Percentiles rank a stretch among this genome's conserved stretches.
These are phyloP conservation scores for Phocides pigmalion DNA, from an alignment of 1,140 invertebrate species.

Conservation along the genomic window DNA sequence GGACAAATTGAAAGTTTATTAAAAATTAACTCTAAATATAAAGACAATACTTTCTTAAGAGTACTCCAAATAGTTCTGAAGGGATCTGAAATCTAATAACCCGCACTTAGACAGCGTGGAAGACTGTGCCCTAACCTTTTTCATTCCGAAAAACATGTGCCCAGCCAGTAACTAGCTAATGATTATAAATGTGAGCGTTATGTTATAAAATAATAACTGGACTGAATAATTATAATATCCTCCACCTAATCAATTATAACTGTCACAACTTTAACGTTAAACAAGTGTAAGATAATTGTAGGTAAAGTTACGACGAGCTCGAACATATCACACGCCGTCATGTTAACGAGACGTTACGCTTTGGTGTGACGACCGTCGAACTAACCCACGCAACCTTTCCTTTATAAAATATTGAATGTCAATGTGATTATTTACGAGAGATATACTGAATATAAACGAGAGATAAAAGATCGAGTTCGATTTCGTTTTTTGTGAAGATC, in stretches of 20 bases:
- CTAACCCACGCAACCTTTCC: slow-evolving; percentile 73
- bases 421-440: slow-evolving; percentile 73
- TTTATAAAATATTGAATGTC: slow-evolving; percentile 81
- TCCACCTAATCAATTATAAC: not conserved
- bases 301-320: not conserved
- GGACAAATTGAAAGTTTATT: too few relatives aligned
- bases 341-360: slow-evolving; percentile 3
- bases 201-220: not conserved
- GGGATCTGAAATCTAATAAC: too few relatives aligned
- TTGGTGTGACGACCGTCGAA: slow-evolving; percentile 41
- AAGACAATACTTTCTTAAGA: too few relatives aligned
- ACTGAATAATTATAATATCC: not conserved
- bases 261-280: slow-evolving; percentile 5
- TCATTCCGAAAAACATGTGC: not conserved
- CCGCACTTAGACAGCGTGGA: too few relatives aligned
- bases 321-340: not conserved
- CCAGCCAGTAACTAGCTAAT: too few relatives aligned
- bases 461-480: slow-evolving; percentile 75
- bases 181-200: not conserved
- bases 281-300: slow-evolving; percentile 2
- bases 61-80: too few relatives aligned
- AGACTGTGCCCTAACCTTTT: too few relatives aligned
- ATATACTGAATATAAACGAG: slow-evolving; percentile 80
- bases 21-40: too few relatives aligned
- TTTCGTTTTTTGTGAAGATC: slow-evolving; percentile 68